These are phyloP conservation scores for Apolygus lucorum DNA, from an alignment of 1,140 invertebrate genomes.

Conservation along the genomic window DNA sequence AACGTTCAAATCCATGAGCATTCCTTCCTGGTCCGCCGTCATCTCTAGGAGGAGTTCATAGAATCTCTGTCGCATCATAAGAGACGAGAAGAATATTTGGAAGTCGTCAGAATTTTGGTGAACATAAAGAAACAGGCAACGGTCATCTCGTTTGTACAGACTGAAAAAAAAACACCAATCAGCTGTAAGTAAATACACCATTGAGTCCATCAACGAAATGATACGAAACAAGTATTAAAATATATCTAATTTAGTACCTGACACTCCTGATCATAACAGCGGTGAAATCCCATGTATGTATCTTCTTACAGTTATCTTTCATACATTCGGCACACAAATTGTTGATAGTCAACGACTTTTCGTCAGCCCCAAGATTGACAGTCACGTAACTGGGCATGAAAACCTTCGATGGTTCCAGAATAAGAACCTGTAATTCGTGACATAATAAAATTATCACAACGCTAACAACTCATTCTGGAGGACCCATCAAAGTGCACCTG, in stretches of 20 bases:
- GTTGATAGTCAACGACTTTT: constrained; percentile 79
- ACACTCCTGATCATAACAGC: constrained; percentile 87
- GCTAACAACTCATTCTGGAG: no score
- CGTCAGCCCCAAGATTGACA: constrained; percentile 85
- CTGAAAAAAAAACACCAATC: no score
- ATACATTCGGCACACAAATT: constrained; percentile 74
- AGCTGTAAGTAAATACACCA: background rate
- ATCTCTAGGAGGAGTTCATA: constrained; percentile 73
- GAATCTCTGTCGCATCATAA: constrained; percentile 70
- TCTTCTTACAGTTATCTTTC: constrained; percentile 65
- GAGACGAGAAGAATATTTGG: constrained; percentile 95
- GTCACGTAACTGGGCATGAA: constrained; percentile 92
- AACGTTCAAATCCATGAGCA: constrained; percentile 71
- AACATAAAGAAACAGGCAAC: constrained; percentile 94
- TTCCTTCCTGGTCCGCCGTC: constrained; percentile 74
- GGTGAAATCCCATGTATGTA: constrained; percentile 89
- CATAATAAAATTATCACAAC: no score
- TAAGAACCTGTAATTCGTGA: constrained; percentile 59
- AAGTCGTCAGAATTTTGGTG: constrained; percentile 98
- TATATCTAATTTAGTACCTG: constrained; percentile 42
- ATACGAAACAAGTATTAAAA: background rate
- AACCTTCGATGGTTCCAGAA: constrained; percentile 87
- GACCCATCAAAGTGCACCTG: no score
- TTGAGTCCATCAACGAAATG: background rate
- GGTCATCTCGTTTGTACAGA: constrained; percentile 89